Evolutionary conservation across 2,888 invertebrate genomes (phyloP), one percentile per base, ranked within the genome.

Genomic region (Drosophila aldrichi): DNA sequence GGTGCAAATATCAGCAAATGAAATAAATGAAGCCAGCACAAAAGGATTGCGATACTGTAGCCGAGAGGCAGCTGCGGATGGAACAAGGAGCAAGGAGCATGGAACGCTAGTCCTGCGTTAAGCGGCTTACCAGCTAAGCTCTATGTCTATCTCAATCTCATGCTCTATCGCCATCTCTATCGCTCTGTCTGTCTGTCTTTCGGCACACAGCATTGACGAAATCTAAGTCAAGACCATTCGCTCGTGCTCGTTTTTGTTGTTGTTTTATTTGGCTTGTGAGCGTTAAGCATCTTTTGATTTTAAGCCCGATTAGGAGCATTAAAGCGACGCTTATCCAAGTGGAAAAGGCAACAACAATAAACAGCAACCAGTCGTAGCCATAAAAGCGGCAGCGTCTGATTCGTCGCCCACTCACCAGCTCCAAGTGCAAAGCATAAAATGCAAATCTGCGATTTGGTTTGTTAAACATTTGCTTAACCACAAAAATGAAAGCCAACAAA

Each of bases 401-500:
- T 74, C 63, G 20, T 14, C 51, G 3, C 16, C 48, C 40, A 38
- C 25, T n/a, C n/a, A 16, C n/a, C 61, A 62, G 69, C 67, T n/a
- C n/a, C 62, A 65, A 67, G 71, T 70, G 61, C 56, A 68, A 78
- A 81, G 70, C 85, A 74, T 85, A 80, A 90, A 89, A 90, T 89
- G 90, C 82, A 90, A 90, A 90, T 89, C 88, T 79, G 77, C 74
- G 87, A 86, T 85, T 90, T 90, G 88, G 81, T 83, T 89, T 90
- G 91, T 89, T 89, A 85, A 90, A 90, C 87, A 91, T 90, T 90
- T 86, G 91, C 91, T 87, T 91, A 88, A 83, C 85, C 92, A 82
- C 90, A 90, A 77, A 80, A 81, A 70, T 65, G 71, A 74, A 72
- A 71, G 76, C 74, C 43, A 68, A 66, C 48, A 43, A 44, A 41